Evolutionary conservation across 92 coral and sea anemone species (phyloP), one percentile per base, ranked within the genome.

Genomic region (Nematostella vectensis): DNA sequence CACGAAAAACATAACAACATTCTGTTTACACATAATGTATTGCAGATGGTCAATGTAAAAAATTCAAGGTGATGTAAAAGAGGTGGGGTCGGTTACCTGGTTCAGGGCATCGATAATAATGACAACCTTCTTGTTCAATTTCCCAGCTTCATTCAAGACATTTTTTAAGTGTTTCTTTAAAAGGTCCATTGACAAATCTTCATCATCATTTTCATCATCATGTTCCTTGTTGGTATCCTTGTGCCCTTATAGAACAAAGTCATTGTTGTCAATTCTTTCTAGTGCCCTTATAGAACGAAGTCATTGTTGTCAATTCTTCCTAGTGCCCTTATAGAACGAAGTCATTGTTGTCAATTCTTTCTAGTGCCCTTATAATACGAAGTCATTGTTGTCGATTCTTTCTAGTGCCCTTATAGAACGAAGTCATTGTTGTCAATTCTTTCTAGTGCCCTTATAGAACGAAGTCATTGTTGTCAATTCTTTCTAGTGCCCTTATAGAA

Each of bases 71-170:
- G 8, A 33, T 33, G 8, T 6, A 33, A 33, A 33, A 33, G 6
- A 33, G 6, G 40, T 15, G 15, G 40, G 15, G 6, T 6, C 6
- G 3, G 18, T 23, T 39, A 52, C 85, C 91, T 83, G 91, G 52
- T 83, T 83, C 11, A 83, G 24, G 11, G 85, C 91, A 62, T 83
- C 91, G 30, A 83, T 67, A 21, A 83, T 48, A 10, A 83, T 67
- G 28, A 83, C 74, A 50, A 77, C 54, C 29, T 63, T 59, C 37
- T 83, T 67, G 22, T 72, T 78, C 43, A 58, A 55, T 31, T 62
- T 67, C 24, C 55, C 81, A 9, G 63, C 56, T 37, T 83, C 85
- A 21, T 53, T 47, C 48, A 77, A 1, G 11, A 51, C 70, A 23
- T 58, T 33, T 4, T 72, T 50, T 26, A 83, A 39, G 53, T 83